Base-by-base conservation (phyloP, 2,888 invertebrate genomes). In the Belgica antarctica region DNA sequence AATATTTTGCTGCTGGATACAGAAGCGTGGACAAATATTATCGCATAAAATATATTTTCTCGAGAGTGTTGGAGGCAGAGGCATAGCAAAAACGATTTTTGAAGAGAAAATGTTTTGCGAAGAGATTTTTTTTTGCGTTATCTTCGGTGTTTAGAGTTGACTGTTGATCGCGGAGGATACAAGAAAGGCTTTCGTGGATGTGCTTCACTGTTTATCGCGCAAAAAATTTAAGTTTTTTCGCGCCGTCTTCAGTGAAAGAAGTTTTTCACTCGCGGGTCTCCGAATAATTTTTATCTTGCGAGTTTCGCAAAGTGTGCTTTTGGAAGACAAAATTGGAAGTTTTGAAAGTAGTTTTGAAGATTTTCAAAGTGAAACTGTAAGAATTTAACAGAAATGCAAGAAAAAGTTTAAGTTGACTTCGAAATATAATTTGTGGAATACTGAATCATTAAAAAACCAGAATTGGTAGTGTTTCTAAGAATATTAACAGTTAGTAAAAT, bases 141-240 rank as follows among this genome's bases (percentile, higher is more conserved):
- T n/a, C n/a, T n/a, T n/a, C n/a, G n/a, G n/a, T 41, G 52, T 24
- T 22, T 52, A 22, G 52, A 52, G 15, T 7, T 15, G 52, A 52
- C 52, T 52, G 52, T 52, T 52, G 52, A 52, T 52, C 52, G 24
- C 52, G 22, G 52, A 52, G 52, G 24, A 19, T 52, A 24, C 52
- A 24, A 10, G 12, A 52, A 24, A 19, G 7, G 15, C 10, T 52
- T 52, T 52, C 24, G 52, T 52, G 52, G 52, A 52, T 52, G 22
- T 52, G 52, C 52, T 52, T 52, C 5, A 52, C 24, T 52, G 52
- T 22, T 8, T 24, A 52, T 52, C 8, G 24, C 17, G 22, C 4
- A 52, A 52, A 22, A 47, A 15, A 8, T 22, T 52, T 24, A 52
- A 52, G 17, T 52, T 52, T 52, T 52, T 52, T 52, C 52, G 52